Evolutionary conservation across 1,140 invertebrate species (phyloP), one percentile per base, ranked within the genome.

Genomic region (Eulimnadia texana): DNA sequence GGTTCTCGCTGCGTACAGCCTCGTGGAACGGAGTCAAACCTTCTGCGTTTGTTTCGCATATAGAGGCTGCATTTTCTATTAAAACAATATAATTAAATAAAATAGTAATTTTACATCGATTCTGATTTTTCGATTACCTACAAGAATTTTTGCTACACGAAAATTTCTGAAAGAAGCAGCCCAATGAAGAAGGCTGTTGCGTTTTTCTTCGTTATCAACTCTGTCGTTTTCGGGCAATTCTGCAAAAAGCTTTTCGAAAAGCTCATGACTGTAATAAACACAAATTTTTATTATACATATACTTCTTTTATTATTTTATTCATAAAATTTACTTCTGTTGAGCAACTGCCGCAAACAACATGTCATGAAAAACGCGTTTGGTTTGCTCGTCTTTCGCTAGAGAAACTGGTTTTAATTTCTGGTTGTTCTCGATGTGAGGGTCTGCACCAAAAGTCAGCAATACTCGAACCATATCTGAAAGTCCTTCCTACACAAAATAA

Each of bases 11-110:
- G 28, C 42, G 29, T 24, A 61, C 60, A 16, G 60, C 60, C 29
- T 61, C 60, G n/a, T 61, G 60, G 3, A 61, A 54, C 24, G 60
- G 60, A 22, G 60, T 61, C 9, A 61, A 23, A 52, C 60, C 60
- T 20, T 54, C 28, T 22, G 51, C 24, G 33, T 61, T 61, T 3
- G 22, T 19, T n/a, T 19, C n/a, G 22, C 53, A 28, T 10, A 54
- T 16, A 27, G 20, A n/a, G 13, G 50, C 20, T 19, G 50, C 60
- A 52, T 54, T 50, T 61, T 61, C 60, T 61, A 59, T 10, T 19
- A 59, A 19, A 33, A 23, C 9, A 23, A 11, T 19, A 27, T 29
- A 42, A 58, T 28, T 10, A 19, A 27, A n/a, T 28, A 1, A 51
- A 51, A 51, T 3, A 51, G 3, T 51, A 20, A 51, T 11, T 11